Conservation (phyloP, 2,888 invertebrate genomes). For the Pristionchus arcanus region DNA sequence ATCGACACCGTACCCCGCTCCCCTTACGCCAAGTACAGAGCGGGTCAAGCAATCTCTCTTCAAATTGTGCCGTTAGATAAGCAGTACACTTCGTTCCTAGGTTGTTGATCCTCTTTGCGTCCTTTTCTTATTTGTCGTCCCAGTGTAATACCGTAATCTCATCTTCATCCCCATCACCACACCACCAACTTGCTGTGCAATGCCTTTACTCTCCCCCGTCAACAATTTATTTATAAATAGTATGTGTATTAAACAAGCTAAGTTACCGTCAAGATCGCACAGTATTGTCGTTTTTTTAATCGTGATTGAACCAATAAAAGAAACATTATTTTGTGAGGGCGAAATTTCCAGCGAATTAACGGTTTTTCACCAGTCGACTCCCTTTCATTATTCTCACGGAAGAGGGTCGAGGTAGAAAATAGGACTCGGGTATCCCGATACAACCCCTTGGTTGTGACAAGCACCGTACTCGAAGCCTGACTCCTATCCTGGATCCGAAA, state of each 20-base stretch:
- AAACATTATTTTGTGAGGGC: not conserved
- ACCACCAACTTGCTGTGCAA: conserved; percentile 27
- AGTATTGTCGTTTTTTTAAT: not conserved
- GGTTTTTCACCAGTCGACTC: too few relatives aligned
- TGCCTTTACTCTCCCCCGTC: not conserved
- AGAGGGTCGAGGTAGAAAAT: too few relatives aligned
- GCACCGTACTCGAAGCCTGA: too few relatives aligned
- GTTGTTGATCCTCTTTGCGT: not conserved
- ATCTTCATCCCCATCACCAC: not conserved
- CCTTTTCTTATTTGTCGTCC: not conserved
- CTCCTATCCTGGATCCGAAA: too few relatives aligned
- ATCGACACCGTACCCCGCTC: not conserved
- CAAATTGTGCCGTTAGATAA: not conserved
- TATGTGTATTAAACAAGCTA: not conserved
- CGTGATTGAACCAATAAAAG: conserved; percentile 3
- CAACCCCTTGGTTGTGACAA: too few relatives aligned
- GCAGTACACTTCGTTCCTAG: not conserved
- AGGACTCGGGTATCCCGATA: too few relatives aligned
- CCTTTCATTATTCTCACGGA: too few relatives aligned
- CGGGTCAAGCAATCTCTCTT: conserved; percentile 10
- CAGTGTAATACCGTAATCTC: not conserved
- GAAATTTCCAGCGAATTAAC: too few relatives aligned
- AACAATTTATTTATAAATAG: conserved; percentile 17
- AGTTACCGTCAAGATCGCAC: not conserved
- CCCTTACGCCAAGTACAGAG: not conserved